Base-by-base conservation (phyloP, 2,888 invertebrate species). In the Ferrisia virgata region DNA sequence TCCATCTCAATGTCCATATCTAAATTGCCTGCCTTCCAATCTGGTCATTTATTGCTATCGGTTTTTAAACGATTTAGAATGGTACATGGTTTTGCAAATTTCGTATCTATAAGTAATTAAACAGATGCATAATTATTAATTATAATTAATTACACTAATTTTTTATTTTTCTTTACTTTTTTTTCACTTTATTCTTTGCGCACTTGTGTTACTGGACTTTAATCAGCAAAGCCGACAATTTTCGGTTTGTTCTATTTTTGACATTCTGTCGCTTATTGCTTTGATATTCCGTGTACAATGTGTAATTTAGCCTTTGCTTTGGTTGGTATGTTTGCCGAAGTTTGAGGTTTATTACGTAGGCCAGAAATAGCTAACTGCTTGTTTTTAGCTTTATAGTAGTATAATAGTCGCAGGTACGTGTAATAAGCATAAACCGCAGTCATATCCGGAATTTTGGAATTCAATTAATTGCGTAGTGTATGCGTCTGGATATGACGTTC, bases 211-310 rank as follows among this genome's bases (percentile, higher is more conserved):
- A 72, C 72, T 83, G 83, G 83, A 83, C 43, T 83, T 64, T 76
- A 43, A 25, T 28, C 83, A 83, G 83, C 83, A 83, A 83, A 83
- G 83, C 76, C 72, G 83, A 40, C 83, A 76, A 76, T 83, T 82
- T 79, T 82, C 82, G 39, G 58, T 76, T 72, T 84, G 81, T 81
- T 79, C 72, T 33, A 86, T 86, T 79, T 84, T 85, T 84, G 76
- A 86, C 82, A 86, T 81, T 58, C 86, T 85, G 72, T 86, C 82
- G 72, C 72, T 13, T 72, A 72, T 43, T 40, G 82, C 69, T 72
- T 72, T n/a, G 33, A n/a, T 84, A 72, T 76, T 69, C 18, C 43
- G 58, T 82, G 33, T 72, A 72, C 4, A 1, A 9, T n/a, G 11
- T 8, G 11, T 25, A 58, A 58, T 47, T 47, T 47, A n/a, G 47